Base-by-base conservation (phyloP, 2,797 vertebrate species). In the Graptemys geographica region DNA sequence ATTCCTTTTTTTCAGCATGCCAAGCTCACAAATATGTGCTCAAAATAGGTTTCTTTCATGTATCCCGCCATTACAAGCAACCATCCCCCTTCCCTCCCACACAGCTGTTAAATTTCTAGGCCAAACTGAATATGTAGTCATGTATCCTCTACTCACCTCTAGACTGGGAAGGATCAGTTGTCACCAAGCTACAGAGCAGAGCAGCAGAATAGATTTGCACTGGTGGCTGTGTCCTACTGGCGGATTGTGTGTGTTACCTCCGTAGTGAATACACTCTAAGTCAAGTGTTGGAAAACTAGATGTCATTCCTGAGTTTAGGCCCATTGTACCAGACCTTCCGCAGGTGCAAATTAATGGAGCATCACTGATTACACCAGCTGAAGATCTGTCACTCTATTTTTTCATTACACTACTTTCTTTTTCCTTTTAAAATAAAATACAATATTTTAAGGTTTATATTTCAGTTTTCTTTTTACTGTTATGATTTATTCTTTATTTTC, bases 71-170 rank as follows among this genome's bases (percentile, higher is more conserved):
- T 89, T 55, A 79, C 88, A 81, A 53, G 84, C 11, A 76, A 16
- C 52, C 59, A 31, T 84, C 51, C 81, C 31, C 92, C 92, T 96
- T 92, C 15, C 90, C 4, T 94, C 13, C 16, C 28, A 37, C 87
- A 93, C 80, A 1, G 3, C 6, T 86, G 15, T 55, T 69, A 80
- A 74, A 92, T 93, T 95, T 93, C 82, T 65, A 91, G 33, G 51
- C 31, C 19, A 84, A 80, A 95, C 69, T 85, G 84, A 83, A 16
- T 78, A 90, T 59, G 33, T 88, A 82, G 7, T 4, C 23, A 62
- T 91, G 92, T 92, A 80, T 93, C 53, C 82, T 52, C 3, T 86
- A 11, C 88, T 23, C 65, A 5, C 27, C 5, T 94, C 33, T 37
- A 41, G 91, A n/a, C 0, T 1, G 57, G 27, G 44, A 95, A 93